Evolutionary conservation across 2,797 vertebrate species (phyloP), one percentile per base, ranked within the genome.

Genomic region (Pogoniulus pusillus): DNA sequence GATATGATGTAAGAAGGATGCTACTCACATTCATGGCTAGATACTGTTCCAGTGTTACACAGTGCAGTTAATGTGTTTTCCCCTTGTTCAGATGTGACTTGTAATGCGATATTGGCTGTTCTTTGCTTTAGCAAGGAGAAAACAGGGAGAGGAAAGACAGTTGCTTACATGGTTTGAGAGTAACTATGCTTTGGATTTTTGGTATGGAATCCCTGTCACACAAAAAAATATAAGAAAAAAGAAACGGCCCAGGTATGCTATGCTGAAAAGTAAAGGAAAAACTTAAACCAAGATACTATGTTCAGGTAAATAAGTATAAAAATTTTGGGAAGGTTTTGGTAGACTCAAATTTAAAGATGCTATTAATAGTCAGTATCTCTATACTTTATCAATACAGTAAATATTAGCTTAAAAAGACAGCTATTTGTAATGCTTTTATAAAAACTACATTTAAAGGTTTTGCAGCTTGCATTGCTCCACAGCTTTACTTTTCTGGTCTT

Each of bases 51-150:
- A 15, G 27, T n/a, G 51, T 63, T 60, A 22, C 20, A 24, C 47
- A 63, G 1, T 85, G 79, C 35, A 24, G 69, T 65, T n/a, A 3
- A 26, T 91, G 34, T 69, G 76, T 54, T 72, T 60, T 77, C 7
- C 18, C 19, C 47, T 62, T 4, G 2, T 80, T 94, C 63, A 54
- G 0, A 72, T 59, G 26, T 54, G 58, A 43, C 37, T 66, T 87
- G 79, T 82, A 71, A 45, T 15, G 17, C 66, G 22, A 58, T 62
- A 43, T 22, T 71, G 37, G 45, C 65, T 23, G 6, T 66, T 85
- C 51, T 87, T 89, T 83, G 60, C 39, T 91, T 90, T 78, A 86
- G 51, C 70, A 83, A 92, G 87, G 72, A 80, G 85, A 85, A 84
- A 87, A 74, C 17, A 63, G 82, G 74, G 73, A 62, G 70, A 87